Conservation (phyloP, 2,113 vertebrate species). For the Dryoscopus gambensis region DNA sequence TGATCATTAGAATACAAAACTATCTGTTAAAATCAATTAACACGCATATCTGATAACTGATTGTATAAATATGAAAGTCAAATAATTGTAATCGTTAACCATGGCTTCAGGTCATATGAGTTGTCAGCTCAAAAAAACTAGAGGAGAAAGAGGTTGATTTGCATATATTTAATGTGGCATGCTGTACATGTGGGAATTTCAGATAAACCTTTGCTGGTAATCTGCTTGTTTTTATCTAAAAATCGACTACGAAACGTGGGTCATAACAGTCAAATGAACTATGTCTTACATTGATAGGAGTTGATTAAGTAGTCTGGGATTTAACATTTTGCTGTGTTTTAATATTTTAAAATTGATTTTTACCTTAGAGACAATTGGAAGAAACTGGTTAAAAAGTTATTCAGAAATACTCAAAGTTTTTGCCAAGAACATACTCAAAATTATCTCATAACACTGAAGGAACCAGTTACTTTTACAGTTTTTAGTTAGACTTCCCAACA, state of each 20-base stretch:
- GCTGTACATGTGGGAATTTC: slow-evolving; percentile 41
- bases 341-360: not conserved
- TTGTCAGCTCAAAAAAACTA: slow-evolving; percentile 48
- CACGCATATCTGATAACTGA: slow-evolving; percentile 57
- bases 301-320: not conserved
- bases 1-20: slow-evolving; percentile 52
- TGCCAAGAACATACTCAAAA: not conserved
- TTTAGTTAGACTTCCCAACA: not conserved
- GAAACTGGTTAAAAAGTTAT: not conserved
- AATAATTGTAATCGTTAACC: slow-evolving; percentile 64
- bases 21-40: slow-evolving; percentile 62
- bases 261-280: not conserved
- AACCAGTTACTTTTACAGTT: not conserved
- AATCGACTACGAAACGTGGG: not conserved
- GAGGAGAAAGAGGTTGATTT: slow-evolving; percentile 39
- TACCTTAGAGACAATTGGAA: not conserved
- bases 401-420: not conserved
- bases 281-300: not conserved
- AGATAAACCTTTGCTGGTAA: slow-evolving; percentile 51
- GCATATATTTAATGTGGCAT: slow-evolving; percentile 51
- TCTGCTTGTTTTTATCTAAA: slow-evolving; percentile 49
- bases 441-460: not conserved
- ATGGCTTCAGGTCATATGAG: slow-evolving; percentile 57
- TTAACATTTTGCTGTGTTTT: not conserved
- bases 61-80: slow-evolving; percentile 65